These are phyloP conservation scores for Phyllotreta cruciferae DNA, from an alignment of 2,888 invertebrate species.

Conservation along the genomic window DNA sequence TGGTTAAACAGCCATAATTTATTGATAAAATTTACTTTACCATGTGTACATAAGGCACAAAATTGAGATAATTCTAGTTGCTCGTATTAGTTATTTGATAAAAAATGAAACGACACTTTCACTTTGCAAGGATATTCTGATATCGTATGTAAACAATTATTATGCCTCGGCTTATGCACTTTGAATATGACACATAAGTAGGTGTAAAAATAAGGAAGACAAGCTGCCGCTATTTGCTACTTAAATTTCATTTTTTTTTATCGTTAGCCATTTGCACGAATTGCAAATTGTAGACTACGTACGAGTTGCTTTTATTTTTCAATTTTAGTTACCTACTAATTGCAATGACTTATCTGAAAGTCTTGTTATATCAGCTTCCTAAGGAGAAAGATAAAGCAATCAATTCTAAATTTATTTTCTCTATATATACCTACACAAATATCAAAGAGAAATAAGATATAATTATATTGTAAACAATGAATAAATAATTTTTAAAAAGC, in stretches of 20 bases:
- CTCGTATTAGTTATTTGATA: constrained; percentile 5
- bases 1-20: no score
- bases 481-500: no score
- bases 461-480: no score
- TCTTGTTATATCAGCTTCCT: no score
- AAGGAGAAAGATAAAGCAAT: no score
- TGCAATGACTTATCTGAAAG: no score
- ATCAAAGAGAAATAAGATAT: no score
- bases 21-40: no score
- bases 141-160: constrained; percentile 13
- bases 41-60: no score
- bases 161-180: constrained; percentile 5
- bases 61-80: background rate
- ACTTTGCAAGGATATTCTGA: constrained; percentile 6
- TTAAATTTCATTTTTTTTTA: constrained; percentile 4
- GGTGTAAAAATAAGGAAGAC: constrained; percentile 16
- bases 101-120: constrained; percentile 11
- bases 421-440: no score
- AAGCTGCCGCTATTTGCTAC: constrained; percentile 7
- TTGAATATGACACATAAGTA: constrained; percentile 7
- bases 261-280: background rate
- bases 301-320: background rate
- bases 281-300: background rate
- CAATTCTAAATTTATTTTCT: no score
- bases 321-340: no score